Evolutionary conservation across 2,888 invertebrate species (phyloP), one percentile per base, ranked within the genome.

Genomic region (Chesias legatella): DNA sequence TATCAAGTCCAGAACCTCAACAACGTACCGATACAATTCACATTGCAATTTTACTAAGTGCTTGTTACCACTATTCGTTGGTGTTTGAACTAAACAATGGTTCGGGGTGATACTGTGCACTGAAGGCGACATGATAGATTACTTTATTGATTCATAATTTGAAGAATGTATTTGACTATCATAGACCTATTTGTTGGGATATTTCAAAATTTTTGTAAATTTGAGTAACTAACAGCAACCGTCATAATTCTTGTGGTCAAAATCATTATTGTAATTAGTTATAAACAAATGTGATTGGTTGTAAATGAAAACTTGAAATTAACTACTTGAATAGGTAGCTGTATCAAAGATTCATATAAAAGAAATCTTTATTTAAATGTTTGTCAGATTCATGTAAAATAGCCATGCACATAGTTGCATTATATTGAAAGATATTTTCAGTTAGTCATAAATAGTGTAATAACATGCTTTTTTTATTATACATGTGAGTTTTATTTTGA

Each of bases 401-500:
- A 79, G 78, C 74, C 77, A 74, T 73, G 66, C 75, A 78, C 68
- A 65, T 73, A 65, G 67, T 68, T 56, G 58, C 68, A 61, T 67
- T 66, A 60, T 63, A 69, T 68, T 70, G 60, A 65, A 73, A 73
- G 56, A 71, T 73, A 74, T 74, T 80, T 81, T 80, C 73, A 70
- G 63, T 77, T 79, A 74, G 72, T 77, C 73, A 67, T 77, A 76
- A 71, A 77, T 79, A 82, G 76, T 81, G 73, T 77, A 82, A 81
- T 77, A 82, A 81, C 78, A 79, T 75, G 83, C 82, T 81, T 83
- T 79, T 79, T 76, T 71, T 67, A 79, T 75, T 78, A 79, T 67
- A 70, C 56, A 46, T 53, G 41, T 61, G 67, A 54, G 73, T 80
- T 55, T 55, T 44, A 53, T 51, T 52, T 48, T 36, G 3, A 1